Evolutionary conservation across 2,113 vertebrate species (phyloP).

Genomic region (Pyrgilauda ruficollis): DNA sequence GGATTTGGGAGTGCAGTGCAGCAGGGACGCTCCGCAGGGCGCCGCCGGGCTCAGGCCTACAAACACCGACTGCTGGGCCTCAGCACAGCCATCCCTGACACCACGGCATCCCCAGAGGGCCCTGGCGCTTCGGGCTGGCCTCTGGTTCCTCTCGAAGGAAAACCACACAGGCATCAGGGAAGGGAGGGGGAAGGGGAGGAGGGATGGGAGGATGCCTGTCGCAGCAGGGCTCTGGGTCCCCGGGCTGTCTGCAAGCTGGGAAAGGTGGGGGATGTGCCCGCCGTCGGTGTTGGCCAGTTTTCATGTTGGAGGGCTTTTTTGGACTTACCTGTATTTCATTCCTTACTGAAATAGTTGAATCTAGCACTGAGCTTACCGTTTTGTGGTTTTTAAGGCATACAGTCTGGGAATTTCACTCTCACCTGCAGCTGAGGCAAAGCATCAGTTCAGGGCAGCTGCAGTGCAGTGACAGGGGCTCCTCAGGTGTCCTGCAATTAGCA

Average conservation of each 20-base stretch:
- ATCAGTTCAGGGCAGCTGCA: fast-evolving
- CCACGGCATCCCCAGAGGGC: fast-evolving
- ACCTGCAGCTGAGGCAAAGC: not conserved
- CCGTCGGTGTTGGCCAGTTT: too few relatives aligned
- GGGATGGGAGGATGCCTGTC: not conserved
- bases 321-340: not conserved
- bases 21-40: fast-evolving
- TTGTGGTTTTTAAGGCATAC: not conserved
- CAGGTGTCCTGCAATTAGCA: not conserved
- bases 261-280: fast-evolving
- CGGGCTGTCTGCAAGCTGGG: not conserved
- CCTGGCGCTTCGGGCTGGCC: fast-evolving
- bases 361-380: not conserved
- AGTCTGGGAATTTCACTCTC: fast-evolving
- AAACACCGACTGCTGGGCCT: fast-evolving
- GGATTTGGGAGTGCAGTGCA: fast-evolving
- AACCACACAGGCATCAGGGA: not conserved
- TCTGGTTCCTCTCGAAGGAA: fast-evolving
- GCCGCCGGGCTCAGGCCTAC: fast-evolving
- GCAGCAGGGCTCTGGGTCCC: not conserved
- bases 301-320: not conserved
- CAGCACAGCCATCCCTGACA: fast-evolving
- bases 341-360: not conserved
- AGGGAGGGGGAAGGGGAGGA: too few relatives aligned
- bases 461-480: not conserved